Percentiles rank a stretch among this genome's conserved stretches.
phyloP scores from a whole-genome alignment of 2,113 vertebrate species.

The Heterochromis multidens region DNA sequence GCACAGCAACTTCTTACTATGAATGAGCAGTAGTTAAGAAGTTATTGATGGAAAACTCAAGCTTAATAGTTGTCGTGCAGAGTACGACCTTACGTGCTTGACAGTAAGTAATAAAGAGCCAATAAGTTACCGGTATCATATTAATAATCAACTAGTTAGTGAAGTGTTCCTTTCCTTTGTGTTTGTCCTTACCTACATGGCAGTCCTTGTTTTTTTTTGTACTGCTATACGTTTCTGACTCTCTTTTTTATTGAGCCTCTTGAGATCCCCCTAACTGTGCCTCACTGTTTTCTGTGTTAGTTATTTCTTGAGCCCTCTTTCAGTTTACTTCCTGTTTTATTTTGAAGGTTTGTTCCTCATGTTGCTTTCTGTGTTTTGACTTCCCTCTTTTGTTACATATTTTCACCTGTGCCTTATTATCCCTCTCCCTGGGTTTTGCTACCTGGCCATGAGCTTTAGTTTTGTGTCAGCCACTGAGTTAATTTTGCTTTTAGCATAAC shows the following conservation, averaged over 20 bases:
- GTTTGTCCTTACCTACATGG: neutral
- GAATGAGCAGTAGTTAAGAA: too few species aligned
- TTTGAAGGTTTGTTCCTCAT: neutral
- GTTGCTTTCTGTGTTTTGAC: neutral
- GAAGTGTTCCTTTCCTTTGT: neutral
- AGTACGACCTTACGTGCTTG: neutral
- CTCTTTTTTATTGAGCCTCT: too few species aligned
- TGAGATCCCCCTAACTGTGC: too few species aligned
- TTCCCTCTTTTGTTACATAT: too few species aligned
- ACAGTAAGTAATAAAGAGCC: neutral
- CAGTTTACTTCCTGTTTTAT: neutral
- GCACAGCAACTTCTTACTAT: too few species aligned
- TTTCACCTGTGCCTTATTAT: neutral
- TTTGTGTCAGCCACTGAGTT: neutral
- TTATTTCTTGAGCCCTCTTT: neutral
- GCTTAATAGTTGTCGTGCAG: too few species aligned
- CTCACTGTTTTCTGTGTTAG: too few species aligned
- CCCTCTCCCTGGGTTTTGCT: neutral
- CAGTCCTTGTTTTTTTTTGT: neutral
- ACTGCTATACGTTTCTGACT: too few species aligned
- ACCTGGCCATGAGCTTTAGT: neutral
- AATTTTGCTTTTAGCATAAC: neutral
- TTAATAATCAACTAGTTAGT: neutral
- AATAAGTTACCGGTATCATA: neutral
- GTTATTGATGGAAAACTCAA: too few species aligned